Conservation (phyloP, 2,797 vertebrate species). For the Bradypodion pumilum region DNA sequence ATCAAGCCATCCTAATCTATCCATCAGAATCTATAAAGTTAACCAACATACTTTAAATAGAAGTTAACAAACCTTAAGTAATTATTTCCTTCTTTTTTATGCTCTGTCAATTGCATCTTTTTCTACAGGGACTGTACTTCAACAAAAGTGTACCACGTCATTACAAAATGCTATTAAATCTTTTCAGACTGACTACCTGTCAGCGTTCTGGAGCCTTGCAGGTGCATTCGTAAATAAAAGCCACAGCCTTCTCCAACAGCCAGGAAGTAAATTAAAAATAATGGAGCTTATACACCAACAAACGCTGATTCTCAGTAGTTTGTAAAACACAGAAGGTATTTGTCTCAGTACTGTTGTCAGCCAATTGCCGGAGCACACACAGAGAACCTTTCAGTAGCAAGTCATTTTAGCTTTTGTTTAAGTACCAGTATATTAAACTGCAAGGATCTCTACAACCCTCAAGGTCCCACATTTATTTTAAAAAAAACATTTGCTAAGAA, state of each 20-base stretch:
- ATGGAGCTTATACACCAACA: no score
- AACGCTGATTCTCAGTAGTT: no score
- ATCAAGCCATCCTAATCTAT: no score
- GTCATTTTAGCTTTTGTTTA: neutral
- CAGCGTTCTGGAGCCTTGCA: neutral
- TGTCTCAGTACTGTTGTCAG: no score
- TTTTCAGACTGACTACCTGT: neutral
- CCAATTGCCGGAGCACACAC: no score
- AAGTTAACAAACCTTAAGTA: no score
- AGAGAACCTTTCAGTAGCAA: neutral
- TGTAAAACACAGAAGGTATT: no score
- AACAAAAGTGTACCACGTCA: neutral
- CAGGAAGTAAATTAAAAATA: no score
- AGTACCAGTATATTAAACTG: neutral
- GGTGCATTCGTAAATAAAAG: neutral
- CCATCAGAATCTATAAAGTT: no score
- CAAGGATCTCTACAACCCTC: neutral
- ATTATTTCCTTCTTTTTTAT: no score
- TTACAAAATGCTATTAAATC: neutral
- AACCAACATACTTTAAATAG: no score
- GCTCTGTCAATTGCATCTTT: neutral
- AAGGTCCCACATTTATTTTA: neutral
- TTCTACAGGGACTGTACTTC: neutral
- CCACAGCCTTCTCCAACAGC: neutral
- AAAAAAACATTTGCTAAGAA: neutral